phyloP scores from a whole-genome alignment of 2,113 vertebrate genomes.

The Corythoichthys intestinalis region DNA sequence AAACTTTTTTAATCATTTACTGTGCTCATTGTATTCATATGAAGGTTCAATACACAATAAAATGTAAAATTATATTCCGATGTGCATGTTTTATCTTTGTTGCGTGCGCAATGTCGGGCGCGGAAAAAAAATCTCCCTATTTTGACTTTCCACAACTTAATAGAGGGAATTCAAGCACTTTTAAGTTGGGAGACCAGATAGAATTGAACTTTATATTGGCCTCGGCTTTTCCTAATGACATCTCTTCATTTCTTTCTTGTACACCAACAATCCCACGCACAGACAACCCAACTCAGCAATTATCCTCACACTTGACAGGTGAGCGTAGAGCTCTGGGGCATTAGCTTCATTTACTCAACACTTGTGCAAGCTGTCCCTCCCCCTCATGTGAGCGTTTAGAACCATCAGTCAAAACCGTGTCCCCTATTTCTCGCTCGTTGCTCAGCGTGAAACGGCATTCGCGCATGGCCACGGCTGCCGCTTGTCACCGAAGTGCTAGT shows the following conservation, averaged over 20 bases:
- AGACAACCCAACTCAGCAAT: constrained; percentile 27
- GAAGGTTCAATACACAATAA: too few species aligned
- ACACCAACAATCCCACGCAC: constrained; percentile 13
- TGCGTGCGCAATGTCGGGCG: too few species aligned
- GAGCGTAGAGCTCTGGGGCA: constrained; percentile 44
- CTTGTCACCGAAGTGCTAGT: constrained; percentile 6
- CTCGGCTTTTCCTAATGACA: neutral
- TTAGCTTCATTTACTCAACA: constrained; percentile 49
- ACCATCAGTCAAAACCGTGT: constrained; percentile 18
- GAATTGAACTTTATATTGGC: neutral
- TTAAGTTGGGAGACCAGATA: neutral
- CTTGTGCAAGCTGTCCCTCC: constrained; percentile 39
- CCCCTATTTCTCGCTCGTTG: constrained; percentile 9
- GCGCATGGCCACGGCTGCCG: neutral
- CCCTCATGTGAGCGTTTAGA: constrained; percentile 29
- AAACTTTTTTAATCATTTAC: too few species aligned
- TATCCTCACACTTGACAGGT: constrained; percentile 47
- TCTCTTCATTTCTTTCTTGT: constrained; percentile 8
- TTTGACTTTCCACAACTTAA: neutral
- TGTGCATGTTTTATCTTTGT: too few species aligned
- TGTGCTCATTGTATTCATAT: too few species aligned
- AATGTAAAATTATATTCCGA: too few species aligned
- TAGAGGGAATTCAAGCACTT: neutral
- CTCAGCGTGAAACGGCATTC: neutral
- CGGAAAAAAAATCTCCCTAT: too few species aligned